These are phyloP conservation scores for Ameiurus melas DNA, from an alignment of 2,113 vertebrate genomes.

Conservation along the genomic window DNA sequence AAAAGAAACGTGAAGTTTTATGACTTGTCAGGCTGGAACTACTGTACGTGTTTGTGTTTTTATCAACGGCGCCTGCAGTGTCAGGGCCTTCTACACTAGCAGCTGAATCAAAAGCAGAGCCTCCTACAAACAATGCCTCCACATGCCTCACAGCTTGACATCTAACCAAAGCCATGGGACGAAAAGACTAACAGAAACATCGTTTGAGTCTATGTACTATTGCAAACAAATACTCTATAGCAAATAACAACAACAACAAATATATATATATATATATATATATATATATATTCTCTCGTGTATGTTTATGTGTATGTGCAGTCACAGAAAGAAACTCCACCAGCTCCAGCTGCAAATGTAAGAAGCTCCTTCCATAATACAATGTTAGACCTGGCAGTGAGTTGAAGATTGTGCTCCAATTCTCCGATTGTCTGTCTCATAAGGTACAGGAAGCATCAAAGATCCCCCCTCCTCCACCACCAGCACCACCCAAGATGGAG, in stretches of 20 bases:
- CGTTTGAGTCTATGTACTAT: conserved; percentile 24
- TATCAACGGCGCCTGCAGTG: conserved; percentile 51
- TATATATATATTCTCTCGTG: not conserved
- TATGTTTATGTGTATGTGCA: conserved; percentile 56
- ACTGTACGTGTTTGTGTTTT: not conserved
- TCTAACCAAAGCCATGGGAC: conserved; percentile 37
- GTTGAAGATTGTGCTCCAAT: not conserved
- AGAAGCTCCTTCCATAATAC: conserved; percentile 55
- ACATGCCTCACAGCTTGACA: conserved; percentile 40
- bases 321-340: conserved; percentile 67
- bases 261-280: not conserved
- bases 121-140: conserved; percentile 36
- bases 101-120: conserved; percentile 41
- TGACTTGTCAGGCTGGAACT: conserved; percentile 2
- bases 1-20: not conserved
- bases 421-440: conserved; percentile 21
- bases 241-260: not conserved
- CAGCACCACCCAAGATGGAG: conserved; percentile 74
- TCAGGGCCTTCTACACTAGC: conserved; percentile 38
- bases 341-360: conserved; percentile 66
- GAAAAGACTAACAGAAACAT: conserved; percentile 1
- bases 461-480: conserved; percentile 74
- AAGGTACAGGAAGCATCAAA: conserved; percentile 76
- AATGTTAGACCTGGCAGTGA: not conserved
- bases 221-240: not conserved